Conservation (phyloP, 2,888 invertebrate species). For the Leptinotarsa rubiginosa region DNA sequence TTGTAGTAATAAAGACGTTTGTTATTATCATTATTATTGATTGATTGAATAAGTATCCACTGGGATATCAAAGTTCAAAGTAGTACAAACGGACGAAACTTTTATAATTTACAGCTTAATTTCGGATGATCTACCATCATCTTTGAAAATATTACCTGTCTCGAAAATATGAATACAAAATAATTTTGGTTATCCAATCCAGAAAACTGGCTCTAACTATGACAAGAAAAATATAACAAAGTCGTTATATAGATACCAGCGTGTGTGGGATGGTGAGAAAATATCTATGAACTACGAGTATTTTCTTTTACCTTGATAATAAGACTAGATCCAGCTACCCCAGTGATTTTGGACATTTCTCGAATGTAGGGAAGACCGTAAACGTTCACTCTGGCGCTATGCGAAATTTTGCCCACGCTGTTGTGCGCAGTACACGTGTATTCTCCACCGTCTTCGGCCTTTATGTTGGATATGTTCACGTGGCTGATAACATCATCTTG, state of each 20-base stretch:
- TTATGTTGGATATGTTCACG: constrained; percentile 88
- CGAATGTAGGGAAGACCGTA: constrained; percentile 89
- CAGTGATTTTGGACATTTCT: constrained; percentile 89
- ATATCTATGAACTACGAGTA: neutral
- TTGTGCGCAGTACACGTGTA: constrained; percentile 89
- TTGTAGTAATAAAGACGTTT: no score
- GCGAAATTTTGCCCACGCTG: constrained; percentile 82
- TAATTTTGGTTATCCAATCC: neutral
- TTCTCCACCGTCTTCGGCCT: constrained; percentile 91
- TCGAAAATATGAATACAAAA: no score
- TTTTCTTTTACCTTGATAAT: constrained; percentile 73
- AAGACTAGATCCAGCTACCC: constrained; percentile 85
- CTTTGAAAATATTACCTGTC: no score
- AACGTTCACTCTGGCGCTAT: constrained; percentile 88
- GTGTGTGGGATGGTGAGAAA: no score
- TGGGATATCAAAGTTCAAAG: no score
- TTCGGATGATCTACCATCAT: no score
- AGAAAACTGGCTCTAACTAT: neutral
- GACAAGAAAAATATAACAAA: no score
- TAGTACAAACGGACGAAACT: no score
- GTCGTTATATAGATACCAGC: neutral
- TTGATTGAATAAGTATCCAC: no score
- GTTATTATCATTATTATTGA: no score
- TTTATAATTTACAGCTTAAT: no score
- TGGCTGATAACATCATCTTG: constrained; percentile 94